These are phyloP conservation scores for Macrocentrus cingulum DNA, from an alignment of 1,140 invertebrate species.

Conservation along the genomic window DNA sequence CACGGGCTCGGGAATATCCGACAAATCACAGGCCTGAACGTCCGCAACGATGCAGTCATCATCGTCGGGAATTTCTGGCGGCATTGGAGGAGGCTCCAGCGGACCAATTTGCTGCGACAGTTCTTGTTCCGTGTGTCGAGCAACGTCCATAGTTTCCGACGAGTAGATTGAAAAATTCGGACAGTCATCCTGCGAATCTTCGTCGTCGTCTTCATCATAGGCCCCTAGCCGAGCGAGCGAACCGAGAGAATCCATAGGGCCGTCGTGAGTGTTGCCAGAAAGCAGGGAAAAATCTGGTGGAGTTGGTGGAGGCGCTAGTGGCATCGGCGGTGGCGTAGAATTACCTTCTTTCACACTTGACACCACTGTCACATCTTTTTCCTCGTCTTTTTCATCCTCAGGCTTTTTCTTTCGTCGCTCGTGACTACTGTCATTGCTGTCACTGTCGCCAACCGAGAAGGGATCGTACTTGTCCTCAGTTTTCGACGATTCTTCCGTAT, in stretches of 20 bases:
- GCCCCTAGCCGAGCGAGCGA: conserved; percentile 44
- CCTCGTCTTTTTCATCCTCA: conserved; percentile 30
- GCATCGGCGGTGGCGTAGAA: conserved; percentile 20
- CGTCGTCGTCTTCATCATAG: conserved; percentile 57
- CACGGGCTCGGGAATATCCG: conserved; percentile 46
- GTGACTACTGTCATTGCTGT: conserved; percentile 45
- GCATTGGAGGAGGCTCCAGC: conserved; percentile 35
- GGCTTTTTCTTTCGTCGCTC: no score
- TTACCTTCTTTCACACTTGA: conserved; percentile 18
- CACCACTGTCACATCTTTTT: conserved; percentile 19
- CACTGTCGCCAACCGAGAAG: conserved; percentile 59
- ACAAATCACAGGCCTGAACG: conserved; percentile 45
- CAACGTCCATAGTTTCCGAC: conserved; percentile 74
- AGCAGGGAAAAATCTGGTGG: conserved; percentile 38
- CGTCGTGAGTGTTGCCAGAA: conserved; percentile 16
- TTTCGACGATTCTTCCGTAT: conserved; percentile 45
- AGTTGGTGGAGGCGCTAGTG: conserved; percentile 30
- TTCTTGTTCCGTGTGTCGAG: conserved; percentile 60
- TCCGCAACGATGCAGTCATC: conserved; percentile 49
- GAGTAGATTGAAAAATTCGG: conserved; percentile 84
- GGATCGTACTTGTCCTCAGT: conserved; percentile 70
- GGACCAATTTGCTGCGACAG: conserved; percentile 54
- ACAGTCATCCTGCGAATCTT: conserved; percentile 71
- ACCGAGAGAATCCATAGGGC: conserved; percentile 16
- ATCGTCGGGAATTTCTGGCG: conserved; percentile 41